These are phyloP conservation scores for Merodon equestris DNA, from an alignment of 2,888 invertebrate species.

Conservation along the genomic window DNA sequence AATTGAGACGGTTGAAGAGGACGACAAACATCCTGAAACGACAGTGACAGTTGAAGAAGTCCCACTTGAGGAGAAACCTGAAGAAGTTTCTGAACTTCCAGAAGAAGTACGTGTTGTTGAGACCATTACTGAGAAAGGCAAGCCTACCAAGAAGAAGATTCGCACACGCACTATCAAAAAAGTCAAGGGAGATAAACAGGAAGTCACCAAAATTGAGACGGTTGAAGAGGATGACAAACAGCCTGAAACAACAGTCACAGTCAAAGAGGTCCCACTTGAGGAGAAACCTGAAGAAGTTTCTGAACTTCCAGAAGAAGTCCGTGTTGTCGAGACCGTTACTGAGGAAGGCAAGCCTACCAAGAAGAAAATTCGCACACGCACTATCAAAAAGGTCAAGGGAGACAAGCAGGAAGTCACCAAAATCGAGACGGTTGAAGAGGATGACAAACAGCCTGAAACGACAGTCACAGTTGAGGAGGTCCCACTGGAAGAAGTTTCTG, in stretches of 20 bases:
- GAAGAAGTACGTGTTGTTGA: constrained; percentile 24
- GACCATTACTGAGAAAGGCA: constrained; percentile 17
- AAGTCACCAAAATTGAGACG: constrained; percentile 33
- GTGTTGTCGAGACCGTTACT: background rate
- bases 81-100: constrained; percentile 16
- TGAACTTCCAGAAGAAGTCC: constrained; percentile 26
- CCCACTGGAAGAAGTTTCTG: constrained; percentile 15
- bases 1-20: constrained; percentile 31
- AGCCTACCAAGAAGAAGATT: constrained; percentile 32
- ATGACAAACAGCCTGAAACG: constrained; percentile 33
- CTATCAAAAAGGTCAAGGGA: constrained; percentile 33
- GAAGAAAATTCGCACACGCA: constrained; percentile 29
- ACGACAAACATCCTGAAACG: constrained; percentile 26
- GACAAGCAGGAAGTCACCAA: constrained; percentile 39
- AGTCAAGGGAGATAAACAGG: constrained; percentile 35
- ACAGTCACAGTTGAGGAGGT: constrained; percentile 28
- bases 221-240: constrained; percentile 38
- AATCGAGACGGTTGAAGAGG: constrained; percentile 33
- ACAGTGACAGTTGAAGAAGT: constrained; percentile 32
- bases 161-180: constrained; percentile 32
- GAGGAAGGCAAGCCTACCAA: constrained; percentile 27
- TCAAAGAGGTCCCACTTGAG: constrained; percentile 20
- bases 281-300: constrained; percentile 16
- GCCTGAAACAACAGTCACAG: constrained; percentile 35
- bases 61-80: constrained; percentile 22